A percentile compares a stretch with the other conserved stretches of the same genome.
phyloP scores from a whole-genome alignment of 2,113 vertebrate genomes.

The Thamnophis sirtalis region DNA sequence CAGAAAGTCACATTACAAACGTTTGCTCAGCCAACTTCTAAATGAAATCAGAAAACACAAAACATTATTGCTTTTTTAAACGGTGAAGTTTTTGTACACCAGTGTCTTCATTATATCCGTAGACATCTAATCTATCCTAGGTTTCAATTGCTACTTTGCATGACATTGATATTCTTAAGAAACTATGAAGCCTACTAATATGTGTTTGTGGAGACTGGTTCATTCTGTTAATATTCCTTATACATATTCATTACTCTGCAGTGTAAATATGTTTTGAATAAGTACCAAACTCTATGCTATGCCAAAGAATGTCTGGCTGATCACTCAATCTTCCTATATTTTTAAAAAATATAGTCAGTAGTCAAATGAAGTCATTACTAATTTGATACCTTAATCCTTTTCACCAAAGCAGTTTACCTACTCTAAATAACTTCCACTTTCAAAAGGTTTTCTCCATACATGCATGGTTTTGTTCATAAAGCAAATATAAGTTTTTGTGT shows the following conservation, averaged over 20 bases:
- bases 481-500: neutral
- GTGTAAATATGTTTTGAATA: neutral
- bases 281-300: neutral
- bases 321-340: neutral
- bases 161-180: neutral
- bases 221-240: neutral
- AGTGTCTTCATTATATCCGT: neutral
- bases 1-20: constrained; percentile 10
- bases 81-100: neutral
- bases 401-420: neutral
- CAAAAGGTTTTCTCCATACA: neutral
- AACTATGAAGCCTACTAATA: neutral
- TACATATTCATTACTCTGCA: neutral
- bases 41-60: neutral
- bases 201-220: neutral
- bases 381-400: neutral
- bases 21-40: constrained; percentile 9
- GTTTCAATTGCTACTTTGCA: neutral
- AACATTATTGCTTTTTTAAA: constrained; percentile 9
- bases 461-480: neutral
- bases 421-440: neutral
- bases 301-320: neutral
- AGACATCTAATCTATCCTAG: neutral
- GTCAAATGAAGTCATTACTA: neutral
- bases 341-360: no score